Percentiles rank a stretch among this genome's conserved stretches.
Conservation (phyloP, 1,140 invertebrate genomes). For the Paracyclopina nana region DNA sequence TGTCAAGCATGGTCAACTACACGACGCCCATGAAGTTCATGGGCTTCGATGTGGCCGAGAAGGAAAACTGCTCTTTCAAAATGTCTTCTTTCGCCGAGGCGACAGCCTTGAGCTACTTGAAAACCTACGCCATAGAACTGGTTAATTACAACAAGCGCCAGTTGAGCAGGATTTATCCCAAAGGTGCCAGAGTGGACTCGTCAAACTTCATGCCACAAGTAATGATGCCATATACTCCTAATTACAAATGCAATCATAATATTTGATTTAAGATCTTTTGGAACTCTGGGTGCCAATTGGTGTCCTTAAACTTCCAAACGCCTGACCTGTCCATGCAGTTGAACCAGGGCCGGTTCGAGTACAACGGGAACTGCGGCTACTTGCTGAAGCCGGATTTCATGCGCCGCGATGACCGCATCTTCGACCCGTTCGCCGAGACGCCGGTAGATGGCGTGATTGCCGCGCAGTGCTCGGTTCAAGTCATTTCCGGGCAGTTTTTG, state of each 20-base stretch:
- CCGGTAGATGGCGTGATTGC: slow-evolving; percentile 99
- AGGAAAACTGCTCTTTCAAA: slow-evolving; percentile 84
- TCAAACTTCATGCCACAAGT: slow-evolving; percentile 99
- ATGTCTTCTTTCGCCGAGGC: slow-evolving; percentile 99
- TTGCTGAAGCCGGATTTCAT: slow-evolving; percentile 98
- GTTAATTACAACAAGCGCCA: slow-evolving; percentile 99
- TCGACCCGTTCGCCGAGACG: slow-evolving; percentile 96
- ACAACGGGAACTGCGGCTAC: slow-evolving; percentile 90
- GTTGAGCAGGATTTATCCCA: slow-evolving; percentile 96
- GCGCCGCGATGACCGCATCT: slow-evolving; percentile 79
- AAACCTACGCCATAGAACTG: slow-evolving; percentile 89
- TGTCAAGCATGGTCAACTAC: slow-evolving; percentile 98
- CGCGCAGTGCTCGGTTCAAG: slow-evolving; percentile 66
- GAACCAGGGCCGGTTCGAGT: slow-evolving; percentile 99
- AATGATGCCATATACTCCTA: too few relatives aligned
- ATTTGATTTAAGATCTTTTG: slow-evolving; percentile 33
- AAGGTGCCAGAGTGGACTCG: slow-evolving; percentile 92
- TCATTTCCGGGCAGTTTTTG: slow-evolving; percentile 97
- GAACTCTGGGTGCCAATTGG: slow-evolving; percentile 78
- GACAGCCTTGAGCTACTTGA: slow-evolving; percentile 78
- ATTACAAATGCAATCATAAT: too few relatives aligned
- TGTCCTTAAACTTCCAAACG: slow-evolving; percentile 99
- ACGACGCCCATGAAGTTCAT: slow-evolving; percentile 97
- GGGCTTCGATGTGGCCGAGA: slow-evolving; percentile 90
- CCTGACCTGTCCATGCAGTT: slow-evolving; percentile 98